phyloP scores from a whole-genome alignment of 1,140 invertebrate species.

The Potamilus streckersoni region DNA sequence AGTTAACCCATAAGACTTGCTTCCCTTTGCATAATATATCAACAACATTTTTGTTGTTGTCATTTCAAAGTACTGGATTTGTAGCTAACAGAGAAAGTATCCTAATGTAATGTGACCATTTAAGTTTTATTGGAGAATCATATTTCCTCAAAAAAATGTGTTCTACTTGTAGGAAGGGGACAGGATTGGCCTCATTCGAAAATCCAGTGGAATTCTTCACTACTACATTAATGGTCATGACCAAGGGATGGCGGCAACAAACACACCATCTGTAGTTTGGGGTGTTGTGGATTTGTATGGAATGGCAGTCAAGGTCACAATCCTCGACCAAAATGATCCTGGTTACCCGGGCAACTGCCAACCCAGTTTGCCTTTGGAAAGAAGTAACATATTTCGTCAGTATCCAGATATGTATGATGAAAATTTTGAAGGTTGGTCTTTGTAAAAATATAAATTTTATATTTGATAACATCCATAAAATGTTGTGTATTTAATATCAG shows the following conservation, averaged over 20 bases:
- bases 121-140: too few relatives aligned
- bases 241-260: conserved; percentile 65
- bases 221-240: conserved; percentile 67
- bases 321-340: conserved; percentile 55
- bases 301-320: conserved; percentile 88
- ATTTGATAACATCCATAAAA: too few relatives aligned
- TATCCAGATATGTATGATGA: conserved; percentile 54
- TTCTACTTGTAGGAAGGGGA: conserved; percentile 58
- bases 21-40: too few relatives aligned
- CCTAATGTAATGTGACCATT: too few relatives aligned
- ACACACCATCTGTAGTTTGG: conserved; percentile 60
- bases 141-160: too few relatives aligned
- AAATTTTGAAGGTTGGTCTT: conserved; percentile 24
- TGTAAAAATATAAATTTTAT: neutral
- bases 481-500: too few relatives aligned
- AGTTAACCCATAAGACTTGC: too few relatives aligned
- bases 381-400: conserved; percentile 49
- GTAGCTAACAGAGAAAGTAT: too few relatives aligned
- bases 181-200: conserved; percentile 63
- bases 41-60: too few relatives aligned
- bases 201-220: conserved; percentile 59
- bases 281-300: conserved; percentile 68
- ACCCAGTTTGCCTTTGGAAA: conserved; percentile 18
- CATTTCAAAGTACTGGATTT: too few relatives aligned
- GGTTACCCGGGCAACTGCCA: conserved; percentile 38